Evolutionary conservation across 2,797 vertebrate species (phyloP).

Genomic region (Periparus ater): DNA sequence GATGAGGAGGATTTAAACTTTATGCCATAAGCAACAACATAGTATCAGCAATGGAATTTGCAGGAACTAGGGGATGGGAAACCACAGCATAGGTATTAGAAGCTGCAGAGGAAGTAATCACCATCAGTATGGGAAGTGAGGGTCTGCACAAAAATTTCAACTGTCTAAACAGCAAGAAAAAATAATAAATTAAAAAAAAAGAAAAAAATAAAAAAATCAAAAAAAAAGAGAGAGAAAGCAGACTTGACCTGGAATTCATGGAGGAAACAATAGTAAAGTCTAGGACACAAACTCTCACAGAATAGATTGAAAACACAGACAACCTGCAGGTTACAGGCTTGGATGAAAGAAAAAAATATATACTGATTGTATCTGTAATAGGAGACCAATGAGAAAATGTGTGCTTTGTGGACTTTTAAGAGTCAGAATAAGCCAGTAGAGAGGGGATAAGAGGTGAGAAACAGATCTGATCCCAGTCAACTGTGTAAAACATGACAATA

Average conservation of each 20-base stretch:
- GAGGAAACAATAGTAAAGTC: neutral
- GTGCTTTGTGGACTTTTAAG: neutral
- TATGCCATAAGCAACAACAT: neutral
- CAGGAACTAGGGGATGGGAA: neutral
- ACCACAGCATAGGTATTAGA: neutral
- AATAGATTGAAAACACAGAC: neutral
- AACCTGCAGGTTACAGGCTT: neutral
- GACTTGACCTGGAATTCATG: neutral
- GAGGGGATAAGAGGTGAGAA: neutral
- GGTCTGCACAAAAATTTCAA: conserved; percentile 11
- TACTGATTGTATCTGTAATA: neutral
- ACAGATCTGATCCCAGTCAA: neutral
- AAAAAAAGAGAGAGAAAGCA: neutral
- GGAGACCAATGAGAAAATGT: neutral
- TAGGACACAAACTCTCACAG: neutral
- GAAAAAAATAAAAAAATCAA: no score
- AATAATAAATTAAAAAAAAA: neutral
- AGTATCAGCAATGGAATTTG: neutral
- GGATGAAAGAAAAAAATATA: neutral
- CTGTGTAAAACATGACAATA: neutral
- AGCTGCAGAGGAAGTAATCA: conserved; percentile 2
- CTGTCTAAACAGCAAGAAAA: conserved; percentile 46
- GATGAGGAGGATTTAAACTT: neutral
- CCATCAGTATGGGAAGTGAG: neutral
- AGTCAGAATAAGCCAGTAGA: neutral